Percentiles rank a stretch among this genome's conserved stretches.
phyloP scores from a whole-genome alignment of 2,113 vertebrate species.

The Festucalex cinctus region DNA sequence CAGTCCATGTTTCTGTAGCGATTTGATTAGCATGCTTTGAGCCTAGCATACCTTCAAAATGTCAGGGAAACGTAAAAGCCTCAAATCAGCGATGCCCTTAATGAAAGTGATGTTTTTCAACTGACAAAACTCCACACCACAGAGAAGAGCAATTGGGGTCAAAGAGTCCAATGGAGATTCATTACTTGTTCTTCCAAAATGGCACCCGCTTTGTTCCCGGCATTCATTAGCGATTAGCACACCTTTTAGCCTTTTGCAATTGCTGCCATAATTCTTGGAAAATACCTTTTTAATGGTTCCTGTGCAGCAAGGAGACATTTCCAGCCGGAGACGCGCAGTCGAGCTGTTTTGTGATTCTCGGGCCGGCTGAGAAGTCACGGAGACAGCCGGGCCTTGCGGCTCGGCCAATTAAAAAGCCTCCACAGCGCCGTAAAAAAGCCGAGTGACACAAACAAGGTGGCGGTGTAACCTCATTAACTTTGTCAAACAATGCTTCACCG shows the following conservation, averaged over 20 bases:
- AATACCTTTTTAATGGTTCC: conserved; percentile 66
- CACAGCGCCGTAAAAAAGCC: conserved; percentile 43
- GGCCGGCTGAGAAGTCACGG: conserved; percentile 62
- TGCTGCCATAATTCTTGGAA: conserved; percentile 62
- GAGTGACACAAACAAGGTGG: conserved; percentile 48
- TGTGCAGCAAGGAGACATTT: conserved; percentile 39
- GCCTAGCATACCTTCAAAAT: conserved; percentile 55
- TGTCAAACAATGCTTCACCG: conserved; percentile 44
- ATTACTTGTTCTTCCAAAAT: conserved; percentile 66
- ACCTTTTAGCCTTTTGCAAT: conserved; percentile 63
- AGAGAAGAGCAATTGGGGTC: conserved; percentile 62
- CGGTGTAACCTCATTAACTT: conserved; percentile 63
- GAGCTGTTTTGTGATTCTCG: conserved; percentile 52
- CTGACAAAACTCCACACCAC: conserved; percentile 55
- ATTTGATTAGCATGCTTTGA: conserved; percentile 36
- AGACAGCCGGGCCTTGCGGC: conserved; percentile 35
- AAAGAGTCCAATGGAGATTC: conserved; percentile 61
- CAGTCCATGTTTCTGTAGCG: neutral
- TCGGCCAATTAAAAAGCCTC: conserved; percentile 63
- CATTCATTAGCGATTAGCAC: conserved; percentile 70
- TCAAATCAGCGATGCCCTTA: conserved; percentile 56
- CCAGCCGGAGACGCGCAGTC: conserved; percentile 46
- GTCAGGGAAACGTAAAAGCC: conserved; percentile 57
- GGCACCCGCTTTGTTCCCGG: conserved; percentile 61
- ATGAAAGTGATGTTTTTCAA: conserved; percentile 64